Percentiles rank a stretch among this genome's conserved stretches.
These are phyloP conservation scores for Heliconius hewitsoni DNA, from an alignment of 1,140 invertebrate species.

Conservation along the genomic window DNA sequence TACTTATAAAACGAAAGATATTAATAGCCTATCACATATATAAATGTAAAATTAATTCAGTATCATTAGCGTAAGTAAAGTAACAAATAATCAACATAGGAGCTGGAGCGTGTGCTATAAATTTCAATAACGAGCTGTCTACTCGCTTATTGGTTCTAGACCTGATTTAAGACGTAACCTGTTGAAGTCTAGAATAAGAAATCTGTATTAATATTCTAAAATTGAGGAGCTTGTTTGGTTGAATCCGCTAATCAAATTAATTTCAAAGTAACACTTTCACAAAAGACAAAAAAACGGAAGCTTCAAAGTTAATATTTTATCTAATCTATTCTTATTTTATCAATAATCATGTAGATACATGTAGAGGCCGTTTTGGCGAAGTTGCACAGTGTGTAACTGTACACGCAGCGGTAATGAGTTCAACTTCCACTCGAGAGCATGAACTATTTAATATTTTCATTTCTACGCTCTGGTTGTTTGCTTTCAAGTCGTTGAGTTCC, in stretches of 20 bases:
- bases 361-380: too few species aligned
- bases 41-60: slow-evolving; percentile 11
- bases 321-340: too few species aligned
- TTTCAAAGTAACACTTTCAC: too few species aligned
- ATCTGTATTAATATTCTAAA: too few species aligned
- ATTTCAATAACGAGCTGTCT: slow-evolving; percentile 10
- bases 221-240: too few species aligned
- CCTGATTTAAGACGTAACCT: background rate
- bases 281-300: too few species aligned
- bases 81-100: slow-evolving; percentile 1
- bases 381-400: background rate
- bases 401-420: background rate
- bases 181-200: background rate
- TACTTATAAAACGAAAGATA: background rate
- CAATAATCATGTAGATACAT: too few species aligned
- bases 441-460: background rate
- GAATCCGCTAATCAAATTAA: too few species aligned
- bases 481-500: background rate
- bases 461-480: background rate
- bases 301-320: too few species aligned
- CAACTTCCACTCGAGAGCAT: background rate
- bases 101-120: background rate
- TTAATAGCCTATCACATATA: background rate
- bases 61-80: slow-evolving; percentile 2
- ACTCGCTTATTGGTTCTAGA: slow-evolving; percentile 10